Conservation (phyloP, 1,140 invertebrate species). For the Bombus waltoni region DNA sequence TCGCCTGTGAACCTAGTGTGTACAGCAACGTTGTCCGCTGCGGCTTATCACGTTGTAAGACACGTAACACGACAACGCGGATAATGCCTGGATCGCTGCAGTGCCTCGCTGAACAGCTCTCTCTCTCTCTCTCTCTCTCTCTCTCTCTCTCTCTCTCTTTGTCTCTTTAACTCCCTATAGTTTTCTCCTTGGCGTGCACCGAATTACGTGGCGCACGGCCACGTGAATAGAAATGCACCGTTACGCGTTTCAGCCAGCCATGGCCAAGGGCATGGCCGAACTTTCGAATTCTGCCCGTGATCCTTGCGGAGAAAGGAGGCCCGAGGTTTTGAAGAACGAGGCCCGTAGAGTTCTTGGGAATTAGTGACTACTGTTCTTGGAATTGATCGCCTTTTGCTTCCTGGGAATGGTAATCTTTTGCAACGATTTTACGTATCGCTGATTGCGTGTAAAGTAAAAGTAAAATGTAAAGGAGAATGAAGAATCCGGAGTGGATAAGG, state of each 20-base stretch:
- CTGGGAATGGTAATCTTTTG: neutral
- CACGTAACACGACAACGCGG: slow-evolving; percentile 69
- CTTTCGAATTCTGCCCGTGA: slow-evolving; percentile 58
- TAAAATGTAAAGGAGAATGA: too few relatives aligned
- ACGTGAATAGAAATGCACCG: slow-evolving; percentile 62
- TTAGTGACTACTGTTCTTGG: neutral
- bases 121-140: neutral
- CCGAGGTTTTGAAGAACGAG: neutral
- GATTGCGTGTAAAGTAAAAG: too few relatives aligned
- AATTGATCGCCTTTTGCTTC: neutral
- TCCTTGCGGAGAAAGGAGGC: neutral
- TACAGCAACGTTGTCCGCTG: slow-evolving; percentile 56
- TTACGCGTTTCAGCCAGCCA: slow-evolving; percentile 57
- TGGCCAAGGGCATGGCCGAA: slow-evolving; percentile 60
- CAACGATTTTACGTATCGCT: too few relatives aligned
- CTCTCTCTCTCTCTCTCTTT: neutral
- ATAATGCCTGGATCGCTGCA: slow-evolving; percentile 58
- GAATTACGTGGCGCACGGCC: slow-evolving; percentile 65
- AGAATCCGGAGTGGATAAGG: too few relatives aligned
- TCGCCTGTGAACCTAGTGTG: slow-evolving; percentile 13
- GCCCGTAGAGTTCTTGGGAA: neutral
- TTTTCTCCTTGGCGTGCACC: slow-evolving; percentile 45
- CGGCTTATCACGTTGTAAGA: slow-evolving; percentile 75
- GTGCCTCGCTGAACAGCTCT: neutral
- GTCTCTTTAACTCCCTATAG: neutral